phyloP scores from a whole-genome alignment of 2,797 vertebrate species.

The Galagoides demidoff region DNA sequence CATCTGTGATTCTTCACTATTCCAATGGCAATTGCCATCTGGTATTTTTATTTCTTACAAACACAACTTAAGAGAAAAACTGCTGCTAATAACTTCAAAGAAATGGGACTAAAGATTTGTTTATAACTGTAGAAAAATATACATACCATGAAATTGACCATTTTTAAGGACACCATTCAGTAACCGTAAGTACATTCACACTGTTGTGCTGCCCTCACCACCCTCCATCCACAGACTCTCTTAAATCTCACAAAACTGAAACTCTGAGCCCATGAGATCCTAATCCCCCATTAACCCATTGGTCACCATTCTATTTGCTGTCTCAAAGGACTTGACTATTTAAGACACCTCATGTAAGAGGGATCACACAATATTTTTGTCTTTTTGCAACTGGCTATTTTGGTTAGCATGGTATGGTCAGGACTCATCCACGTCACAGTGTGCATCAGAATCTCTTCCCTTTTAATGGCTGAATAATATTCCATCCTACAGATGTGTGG shows the following conservation, averaged over 20 bases:
- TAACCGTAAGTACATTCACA: not conserved
- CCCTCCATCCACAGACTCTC: not conserved
- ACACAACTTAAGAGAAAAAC: not conserved
- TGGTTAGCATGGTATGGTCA: fast-evolving
- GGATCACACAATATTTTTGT: fast-evolving
- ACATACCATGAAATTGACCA: not conserved
- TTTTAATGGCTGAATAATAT: not conserved
- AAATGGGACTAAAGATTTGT: not conserved
- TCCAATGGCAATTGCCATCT: not conserved
- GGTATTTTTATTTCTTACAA: conserved; percentile 12
- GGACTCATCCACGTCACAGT: fast-evolving
- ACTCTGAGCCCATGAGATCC: too few relatives aligned
- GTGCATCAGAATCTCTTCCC: not conserved
- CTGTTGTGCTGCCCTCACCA: fast-evolving
- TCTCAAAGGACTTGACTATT: too few relatives aligned
- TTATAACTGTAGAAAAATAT: not conserved
- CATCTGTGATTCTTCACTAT: not conserved
- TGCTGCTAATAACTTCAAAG: not conserved
- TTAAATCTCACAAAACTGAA: not conserved
- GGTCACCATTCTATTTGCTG: not conserved
- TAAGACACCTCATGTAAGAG: not conserved
- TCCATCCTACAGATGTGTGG: fast-evolving
- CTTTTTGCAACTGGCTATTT: not conserved
- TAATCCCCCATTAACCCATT: not conserved
- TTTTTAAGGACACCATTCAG: not conserved